Base-by-base conservation (phyloP, 2,888 invertebrate genomes). In the Ceraclea dissimilis region DNA sequence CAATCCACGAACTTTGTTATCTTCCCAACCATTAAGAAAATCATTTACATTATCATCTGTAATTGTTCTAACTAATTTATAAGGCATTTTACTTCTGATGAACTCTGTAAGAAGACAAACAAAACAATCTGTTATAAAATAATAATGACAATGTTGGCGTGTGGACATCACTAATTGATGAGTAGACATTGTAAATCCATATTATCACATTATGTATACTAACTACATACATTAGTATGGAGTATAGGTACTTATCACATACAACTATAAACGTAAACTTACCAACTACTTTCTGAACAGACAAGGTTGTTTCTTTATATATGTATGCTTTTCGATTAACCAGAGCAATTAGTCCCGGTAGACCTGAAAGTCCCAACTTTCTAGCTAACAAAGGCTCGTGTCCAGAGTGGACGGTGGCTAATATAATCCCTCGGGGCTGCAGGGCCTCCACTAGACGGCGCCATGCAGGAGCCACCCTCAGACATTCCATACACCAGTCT, bases 401-500 rank as follows among this genome's bases (percentile, higher is more conserved):
- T 0, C 88, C 89, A 0, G 90, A 89, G 71, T 96, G 93, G 31
- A 90, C 84, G 1, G 91, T 90, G 0, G 85, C 90, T 71, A 92
- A 80, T 59, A 85, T 84, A 54, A 91, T 81, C 63, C 96, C 96
- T 39, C 88, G 69, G 0, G 90, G 90, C 68, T 93, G 90, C 54
- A 96, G 73, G 47, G 94, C 89, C 65, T 92, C 90, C 44, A 92
- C 86, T 52, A 96, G 76, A 61, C 90, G 83, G 51, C 90, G 81
- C 83, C 94, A 92, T 10, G 90, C 82, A 1, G 88, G 88, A 49
- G 93, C 92, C n/a, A 89, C 85, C 66, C 86, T 87, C 61, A 93
- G 84, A 70, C 96, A 97, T 50, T 90, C 85, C 70, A 93, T 91
- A 69, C 96, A 97, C 89, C 93, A 94, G 71, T 96, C 95, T 6